Base-by-base conservation (phyloP, 2,113 vertebrate species). In the Austrofundulus limnaeus region DNA sequence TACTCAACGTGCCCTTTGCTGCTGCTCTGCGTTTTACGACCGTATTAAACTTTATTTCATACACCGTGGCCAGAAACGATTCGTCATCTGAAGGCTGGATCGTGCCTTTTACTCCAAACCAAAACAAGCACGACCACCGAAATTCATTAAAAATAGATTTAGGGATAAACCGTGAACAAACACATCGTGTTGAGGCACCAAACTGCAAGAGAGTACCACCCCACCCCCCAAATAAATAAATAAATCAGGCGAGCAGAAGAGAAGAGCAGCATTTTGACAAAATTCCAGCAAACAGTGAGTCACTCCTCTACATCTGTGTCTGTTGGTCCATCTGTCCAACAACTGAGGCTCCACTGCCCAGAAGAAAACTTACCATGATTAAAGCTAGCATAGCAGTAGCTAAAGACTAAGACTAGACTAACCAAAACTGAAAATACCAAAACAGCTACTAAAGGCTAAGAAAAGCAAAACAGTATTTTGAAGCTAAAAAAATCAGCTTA, bases 41-140 rank as follows among this genome's bases (percentile, higher is more conserved):
- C 82, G 84, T 80, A 91, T 87, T 82, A 86, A 88, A 91, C 86
- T 85, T 84, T 88, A 88, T 83, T 84, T 88, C 53, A 79, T 77
- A 85, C 86, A 75, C 90, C 72, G 85, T 89, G 81, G 77, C 82
- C 85, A 74, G 79, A 87, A 90, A 80, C 77, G 72, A 81, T 70
- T 81, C 87, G 66, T 87, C 85, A 87, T 89, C 73, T 81, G 76
- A 91, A 75, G 86, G 83, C 63, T 86, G 83, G 90, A 92, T 89
- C 41, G 83, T 86, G 61, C 41, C 49, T 49, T 64, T 54, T 2
- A 23, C 54, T 57, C 79, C 19, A 43, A 57, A 67, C 20, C 47
- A 41, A 77, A 83, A 59, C 46, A 37, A 66, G 60, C 13, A 4
- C 1, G 12, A 19, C 6, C 34, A 28, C 1, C 21, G 56, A 64